A percentile compares a stretch with the other conserved stretches of the same genome.
Evolutionary conservation across 2,888 invertebrate species (phyloP).

Genomic region (Ormia ochracea): DNA sequence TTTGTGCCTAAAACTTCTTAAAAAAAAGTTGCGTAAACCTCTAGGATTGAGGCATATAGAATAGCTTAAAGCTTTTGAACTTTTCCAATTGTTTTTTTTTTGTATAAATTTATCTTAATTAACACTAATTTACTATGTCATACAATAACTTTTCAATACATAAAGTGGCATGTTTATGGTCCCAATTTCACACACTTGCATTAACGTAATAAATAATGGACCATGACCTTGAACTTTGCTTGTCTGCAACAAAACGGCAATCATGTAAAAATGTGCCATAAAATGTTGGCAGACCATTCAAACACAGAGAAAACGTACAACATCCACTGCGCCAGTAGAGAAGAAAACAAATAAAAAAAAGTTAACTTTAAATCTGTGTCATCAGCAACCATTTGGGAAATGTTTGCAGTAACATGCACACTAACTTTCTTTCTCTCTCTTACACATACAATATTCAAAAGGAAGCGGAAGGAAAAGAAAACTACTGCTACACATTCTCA

Average conservation of each 20-base stretch:
- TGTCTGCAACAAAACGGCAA: conserved; percentile 37
- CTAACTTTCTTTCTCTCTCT: neutral
- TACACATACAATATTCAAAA: neutral
- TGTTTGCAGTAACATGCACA: neutral
- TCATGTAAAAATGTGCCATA: conserved; percentile 36
- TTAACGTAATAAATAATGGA: conserved; percentile 45
- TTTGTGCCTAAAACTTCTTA: too few species aligned
- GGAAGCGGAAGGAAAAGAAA: conserved; percentile 28
- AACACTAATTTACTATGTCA: too few species aligned
- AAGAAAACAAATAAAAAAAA: neutral
- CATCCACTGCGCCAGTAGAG: neutral
- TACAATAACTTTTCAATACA: neutral
- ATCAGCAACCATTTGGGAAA: conserved; percentile 39
- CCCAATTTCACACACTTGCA: neutral
- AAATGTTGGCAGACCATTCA: conserved; percentile 27
- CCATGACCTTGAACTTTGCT: conserved; percentile 50
- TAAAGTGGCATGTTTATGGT: neutral
- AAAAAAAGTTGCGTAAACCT: too few species aligned
- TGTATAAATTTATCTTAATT: too few species aligned
- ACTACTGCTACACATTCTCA: neutral
- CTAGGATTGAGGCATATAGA: too few species aligned
- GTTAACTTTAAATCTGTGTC: conserved; percentile 48
- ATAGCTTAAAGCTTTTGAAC: too few species aligned
- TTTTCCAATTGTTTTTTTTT: too few species aligned
- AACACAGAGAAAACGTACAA: neutral